phyloP scores from a whole-genome alignment of 2,888 invertebrate genomes.

The Dorcus hopei region DNA sequence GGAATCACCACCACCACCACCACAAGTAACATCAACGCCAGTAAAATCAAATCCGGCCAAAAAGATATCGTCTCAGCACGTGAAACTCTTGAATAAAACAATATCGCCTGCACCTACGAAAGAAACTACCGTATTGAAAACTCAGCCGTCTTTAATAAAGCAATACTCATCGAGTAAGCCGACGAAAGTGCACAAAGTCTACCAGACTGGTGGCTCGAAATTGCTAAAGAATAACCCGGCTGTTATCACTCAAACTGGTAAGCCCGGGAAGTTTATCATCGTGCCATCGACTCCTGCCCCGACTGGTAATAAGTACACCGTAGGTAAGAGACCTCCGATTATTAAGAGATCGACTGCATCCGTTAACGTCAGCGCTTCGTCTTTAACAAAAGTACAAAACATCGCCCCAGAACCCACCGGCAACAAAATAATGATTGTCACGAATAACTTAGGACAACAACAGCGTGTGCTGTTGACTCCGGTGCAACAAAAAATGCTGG shows the following conservation, averaged over 20 bases:
- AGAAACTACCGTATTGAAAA: slow-evolving; percentile 14
- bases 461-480: slow-evolving; percentile 60
- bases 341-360: slow-evolving; percentile 39
- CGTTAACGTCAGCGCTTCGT: slow-evolving; percentile 47
- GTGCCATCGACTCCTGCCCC: slow-evolving; percentile 26
- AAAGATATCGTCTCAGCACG: slow-evolving; percentile 24
- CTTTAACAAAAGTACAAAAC: slow-evolving; percentile 42
- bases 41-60: slow-evolving; percentile 18
- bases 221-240: slow-evolving; percentile 32
- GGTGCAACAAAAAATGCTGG: slow-evolving; percentile 59
- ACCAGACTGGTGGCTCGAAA: slow-evolving; percentile 29
- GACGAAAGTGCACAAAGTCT: slow-evolving; percentile 25
- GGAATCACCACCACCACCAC: slow-evolving; percentile 22
- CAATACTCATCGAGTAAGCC: slow-evolving; percentile 15
- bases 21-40: slow-evolving; percentile 17
- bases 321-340: slow-evolving; percentile 50
- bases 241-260: slow-evolving; percentile 32
- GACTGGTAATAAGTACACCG: slow-evolving; percentile 33
- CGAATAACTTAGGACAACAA: slow-evolving; percentile 60
- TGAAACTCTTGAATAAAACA: slow-evolving; percentile 31
- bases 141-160: slow-evolving; percentile 1
- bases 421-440: slow-evolving; percentile 63
- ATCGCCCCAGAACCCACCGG: slow-evolving; percentile 40
- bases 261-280: slow-evolving; percentile 36
- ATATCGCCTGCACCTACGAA: slow-evolving; percentile 9